Conservation (phyloP, 2,888 invertebrate species). For the Venusia cambrica region DNA sequence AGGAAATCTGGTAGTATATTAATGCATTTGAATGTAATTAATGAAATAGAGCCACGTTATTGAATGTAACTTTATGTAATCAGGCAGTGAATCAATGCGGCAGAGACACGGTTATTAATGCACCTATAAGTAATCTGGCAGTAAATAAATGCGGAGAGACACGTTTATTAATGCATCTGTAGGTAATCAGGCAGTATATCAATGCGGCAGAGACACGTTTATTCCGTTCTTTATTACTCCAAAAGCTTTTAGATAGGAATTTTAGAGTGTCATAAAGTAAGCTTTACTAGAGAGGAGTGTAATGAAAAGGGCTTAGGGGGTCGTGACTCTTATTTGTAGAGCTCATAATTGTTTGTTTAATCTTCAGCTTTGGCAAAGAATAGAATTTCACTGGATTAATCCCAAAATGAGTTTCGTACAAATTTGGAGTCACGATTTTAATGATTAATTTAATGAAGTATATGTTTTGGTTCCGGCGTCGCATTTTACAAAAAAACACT, state of each 20-base stretch:
- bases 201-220: slow-evolving; percentile 31
- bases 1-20: slow-evolving; percentile 14
- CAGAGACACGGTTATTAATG: no score
- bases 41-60: slow-evolving; percentile 9
- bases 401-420: no score
- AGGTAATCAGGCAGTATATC: slow-evolving; percentile 18
- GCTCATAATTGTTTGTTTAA: slow-evolving; percentile 30
- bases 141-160: slow-evolving; percentile 14
- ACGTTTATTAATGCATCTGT: slow-evolving; percentile 9
- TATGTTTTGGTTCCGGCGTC: no score
- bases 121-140: no score
- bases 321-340: slow-evolving; percentile 31
- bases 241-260: slow-evolving; percentile 38
- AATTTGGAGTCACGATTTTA: no score
- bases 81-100: no score
- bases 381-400: no score
- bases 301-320: slow-evolving; percentile 34
- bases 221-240: slow-evolving; percentile 39
- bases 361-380: slow-evolving; percentile 23
- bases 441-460: no score
- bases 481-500: no score
- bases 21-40: no score
- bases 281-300: slow-evolving; percentile 30
- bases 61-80: no score
- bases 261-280: slow-evolving; percentile 39